Percentiles rank a stretch among this genome's conserved stretches.
phyloP scores from a whole-genome alignment of 2,888 invertebrate species.

The Dasypolia templi region DNA sequence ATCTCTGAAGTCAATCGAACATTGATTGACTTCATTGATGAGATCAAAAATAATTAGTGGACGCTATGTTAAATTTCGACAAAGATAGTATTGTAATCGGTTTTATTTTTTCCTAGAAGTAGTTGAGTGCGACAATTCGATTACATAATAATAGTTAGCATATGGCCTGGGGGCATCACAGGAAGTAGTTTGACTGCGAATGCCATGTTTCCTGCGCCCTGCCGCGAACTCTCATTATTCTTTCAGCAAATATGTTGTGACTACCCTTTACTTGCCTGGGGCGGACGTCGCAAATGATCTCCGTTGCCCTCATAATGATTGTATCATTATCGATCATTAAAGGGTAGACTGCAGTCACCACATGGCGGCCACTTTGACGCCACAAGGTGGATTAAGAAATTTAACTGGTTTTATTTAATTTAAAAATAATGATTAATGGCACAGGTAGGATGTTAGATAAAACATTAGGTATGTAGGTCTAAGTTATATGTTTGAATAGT shows the following conservation, averaged over 20 bases:
- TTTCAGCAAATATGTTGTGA: constrained; percentile 89
- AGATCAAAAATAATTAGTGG: background rate
- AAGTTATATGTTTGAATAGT: background rate
- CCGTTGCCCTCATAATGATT: constrained; percentile 77
- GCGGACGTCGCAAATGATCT: constrained; percentile 79
- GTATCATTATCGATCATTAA: constrained; percentile 84
- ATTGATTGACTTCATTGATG: no score
- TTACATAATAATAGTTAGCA: constrained; percentile 63
- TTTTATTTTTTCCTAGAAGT: background rate
- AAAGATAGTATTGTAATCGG: background rate
- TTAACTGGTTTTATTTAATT: constrained; percentile 59
- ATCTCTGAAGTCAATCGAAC: constrained; percentile 22
- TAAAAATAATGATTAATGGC: constrained; percentile 41
- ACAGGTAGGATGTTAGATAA: background rate
- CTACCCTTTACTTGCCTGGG: constrained; percentile 82
- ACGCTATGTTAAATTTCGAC: background rate
- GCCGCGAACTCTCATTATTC: constrained; percentile 86
- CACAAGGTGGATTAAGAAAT: constrained; percentile 65
- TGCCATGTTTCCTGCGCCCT: constrained; percentile 83
- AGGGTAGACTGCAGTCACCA: constrained; percentile 74
- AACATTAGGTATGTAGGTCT: background rate
- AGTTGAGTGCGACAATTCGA: constrained; percentile 4
- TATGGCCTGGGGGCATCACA: constrained; percentile 79
- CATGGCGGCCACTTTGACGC: constrained; percentile 67
- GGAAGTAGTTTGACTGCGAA: constrained; percentile 87